phyloP scores from a whole-genome alignment of 2,888 invertebrate genomes.

The Cremastinae sp. region DNA sequence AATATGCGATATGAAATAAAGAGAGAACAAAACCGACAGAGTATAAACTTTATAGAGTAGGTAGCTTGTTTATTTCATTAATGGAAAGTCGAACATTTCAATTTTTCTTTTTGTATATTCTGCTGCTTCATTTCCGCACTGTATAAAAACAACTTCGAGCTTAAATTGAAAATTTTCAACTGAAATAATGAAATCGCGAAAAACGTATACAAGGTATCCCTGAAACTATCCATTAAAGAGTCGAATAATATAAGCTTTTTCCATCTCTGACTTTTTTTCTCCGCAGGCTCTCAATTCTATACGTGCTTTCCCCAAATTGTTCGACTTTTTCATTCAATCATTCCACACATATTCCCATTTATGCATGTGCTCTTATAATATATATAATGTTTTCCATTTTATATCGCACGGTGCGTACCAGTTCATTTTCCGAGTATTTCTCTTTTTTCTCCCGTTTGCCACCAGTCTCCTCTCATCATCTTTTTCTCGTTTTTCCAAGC shows the following conservation, averaged over 20 bases:
- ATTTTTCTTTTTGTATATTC: not conserved
- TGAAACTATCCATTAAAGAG: not conserved
- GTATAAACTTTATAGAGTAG: not conserved
- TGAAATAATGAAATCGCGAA: constrained; percentile 24
- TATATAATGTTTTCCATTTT: constrained; percentile 50
- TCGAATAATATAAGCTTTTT: constrained; percentile 6
- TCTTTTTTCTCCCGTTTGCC: constrained; percentile 19
- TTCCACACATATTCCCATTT: constrained; percentile 1
- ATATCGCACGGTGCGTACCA: not conserved
- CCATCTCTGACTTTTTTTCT: not conserved
- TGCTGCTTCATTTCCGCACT: not conserved
- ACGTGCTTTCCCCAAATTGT: constrained; percentile 6
- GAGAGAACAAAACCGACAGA: not conserved
- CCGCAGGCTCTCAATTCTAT: not conserved
- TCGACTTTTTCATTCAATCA: constrained; percentile 31
- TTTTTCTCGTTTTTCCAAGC: constrained; percentile 20
- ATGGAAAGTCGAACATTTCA: not conserved
- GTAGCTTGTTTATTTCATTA: not conserved
- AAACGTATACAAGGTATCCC: not conserved
- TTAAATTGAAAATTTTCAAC: not conserved
- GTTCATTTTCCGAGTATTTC: constrained; percentile 31
- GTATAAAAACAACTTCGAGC: constrained; percentile 11
- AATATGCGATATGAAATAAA: not conserved
- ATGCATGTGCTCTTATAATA: constrained; percentile 18
- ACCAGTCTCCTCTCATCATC: constrained; percentile 9